Conservation (phyloP, 2,888 invertebrate genomes). For the Taphrorychus bicolor region DNA sequence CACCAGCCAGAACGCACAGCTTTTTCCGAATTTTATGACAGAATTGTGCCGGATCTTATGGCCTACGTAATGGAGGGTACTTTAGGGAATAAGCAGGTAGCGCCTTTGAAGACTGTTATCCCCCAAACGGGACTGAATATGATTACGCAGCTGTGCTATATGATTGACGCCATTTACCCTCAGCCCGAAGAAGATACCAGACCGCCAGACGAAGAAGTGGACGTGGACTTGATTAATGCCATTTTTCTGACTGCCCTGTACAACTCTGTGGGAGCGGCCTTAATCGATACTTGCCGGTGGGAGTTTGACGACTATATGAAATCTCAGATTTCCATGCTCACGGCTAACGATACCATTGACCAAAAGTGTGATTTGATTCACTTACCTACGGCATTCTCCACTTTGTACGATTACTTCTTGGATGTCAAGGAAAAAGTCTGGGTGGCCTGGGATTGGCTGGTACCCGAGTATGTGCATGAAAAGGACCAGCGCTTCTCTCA, state of each 20-base stretch:
- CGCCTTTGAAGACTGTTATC: slow-evolving; percentile 81
- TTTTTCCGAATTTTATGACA: slow-evolving; percentile 71
- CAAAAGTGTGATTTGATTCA: slow-evolving; percentile 73
- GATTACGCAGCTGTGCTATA: slow-evolving; percentile 82
- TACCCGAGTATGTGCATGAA: slow-evolving; percentile 79
- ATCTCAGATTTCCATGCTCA: slow-evolving; percentile 66
- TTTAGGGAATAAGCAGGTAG: slow-evolving; percentile 67
- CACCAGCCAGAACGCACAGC: slow-evolving; percentile 60
- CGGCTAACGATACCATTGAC: slow-evolving; percentile 69
- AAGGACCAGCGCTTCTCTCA: slow-evolving; percentile 74
- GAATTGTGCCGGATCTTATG: slow-evolving; percentile 76
- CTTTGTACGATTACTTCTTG: slow-evolving; percentile 84
- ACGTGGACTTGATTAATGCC: slow-evolving; percentile 71
- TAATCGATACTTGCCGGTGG: slow-evolving; percentile 71
- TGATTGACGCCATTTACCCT: slow-evolving; percentile 77
- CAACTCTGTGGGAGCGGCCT: slow-evolving; percentile 83
- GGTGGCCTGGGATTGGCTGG: slow-evolving; percentile 86
- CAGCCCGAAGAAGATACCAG: slow-evolving; percentile 58
- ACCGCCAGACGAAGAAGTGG: slow-evolving; percentile 60
- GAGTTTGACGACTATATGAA: slow-evolving; percentile 85
- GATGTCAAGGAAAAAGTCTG: slow-evolving; percentile 72
- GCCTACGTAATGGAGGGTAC: slow-evolving; percentile 76
- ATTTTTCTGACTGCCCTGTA: slow-evolving; percentile 79
- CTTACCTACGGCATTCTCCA: slow-evolving; percentile 73
- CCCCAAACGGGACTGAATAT: slow-evolving; percentile 87